phyloP scores from a whole-genome alignment of 2,113 vertebrate genomes.

The Parus major region DNA sequence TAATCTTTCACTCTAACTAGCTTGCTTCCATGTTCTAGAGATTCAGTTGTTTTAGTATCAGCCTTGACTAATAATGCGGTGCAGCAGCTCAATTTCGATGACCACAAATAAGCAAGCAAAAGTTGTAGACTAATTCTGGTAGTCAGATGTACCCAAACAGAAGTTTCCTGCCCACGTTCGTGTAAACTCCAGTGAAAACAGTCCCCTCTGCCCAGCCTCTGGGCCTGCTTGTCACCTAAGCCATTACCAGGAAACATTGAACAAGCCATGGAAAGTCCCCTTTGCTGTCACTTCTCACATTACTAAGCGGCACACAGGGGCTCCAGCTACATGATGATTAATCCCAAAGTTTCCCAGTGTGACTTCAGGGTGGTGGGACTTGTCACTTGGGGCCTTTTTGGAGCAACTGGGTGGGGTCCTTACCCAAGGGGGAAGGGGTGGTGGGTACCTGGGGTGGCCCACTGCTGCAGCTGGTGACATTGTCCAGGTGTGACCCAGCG shows the following conservation, averaged over 20 bases:
- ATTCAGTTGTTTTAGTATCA: conserved; percentile 4
- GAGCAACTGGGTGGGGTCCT: neutral
- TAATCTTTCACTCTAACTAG: conserved; percentile 47
- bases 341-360: neutral
- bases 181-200: neutral
- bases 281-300: neutral
- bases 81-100: neutral
- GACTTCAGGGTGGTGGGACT: neutral
- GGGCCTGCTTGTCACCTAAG: neutral
- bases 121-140: conserved; percentile 32
- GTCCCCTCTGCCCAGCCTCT: neutral
- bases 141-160: neutral
- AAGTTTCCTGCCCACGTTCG: neutral
- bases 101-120: conserved; percentile 42
- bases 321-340: neutral
- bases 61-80: conserved; percentile 11
- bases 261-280: conserved; percentile 35
- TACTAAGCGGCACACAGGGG: neutral
- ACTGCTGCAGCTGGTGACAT: neutral
- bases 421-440: neutral
- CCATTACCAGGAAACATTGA: conserved; percentile 15
- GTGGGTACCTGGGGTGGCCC: neutral
- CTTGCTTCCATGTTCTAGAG: conserved; percentile 26
- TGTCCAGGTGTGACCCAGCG: neutral
- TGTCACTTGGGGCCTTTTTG: neutral